Base-by-base conservation (phyloP, 2,888 invertebrate species). In the Tipula vernalis region DNA sequence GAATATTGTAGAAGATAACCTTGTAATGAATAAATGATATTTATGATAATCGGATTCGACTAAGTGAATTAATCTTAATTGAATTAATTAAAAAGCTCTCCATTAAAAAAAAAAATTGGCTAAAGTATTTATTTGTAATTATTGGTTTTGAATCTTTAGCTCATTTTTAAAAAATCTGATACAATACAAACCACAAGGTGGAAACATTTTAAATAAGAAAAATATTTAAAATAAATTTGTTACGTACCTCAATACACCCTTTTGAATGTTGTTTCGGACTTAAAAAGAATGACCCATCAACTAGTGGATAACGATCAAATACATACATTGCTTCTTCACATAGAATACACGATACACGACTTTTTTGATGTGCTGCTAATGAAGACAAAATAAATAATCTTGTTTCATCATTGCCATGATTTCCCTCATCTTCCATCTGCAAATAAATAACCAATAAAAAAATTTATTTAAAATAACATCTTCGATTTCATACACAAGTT, bases 401-500 rank as follows among this genome's bases (percentile, higher is more conserved):
- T 86, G 98, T 98, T 91, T 99, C 99, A 91, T 99, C 99, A 92
- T 99, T 99, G 89, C 99, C 99, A 91, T 98, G 98, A 92, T 98
- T 98, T 88, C 98, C 98, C 91, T 99, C 99, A 91, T 99, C 99
- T 92, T 99, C 99, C 94, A 99, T 98, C 97, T 98, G 94, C 90
- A 93, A 94, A 89, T 89, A 89, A 89, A 85, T 88, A 88, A 87
- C 84, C 44, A 87, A 87, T 71, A 71, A 71, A 57, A 57, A 71
- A 71, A 10, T 71, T 10, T 71, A 71, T 71, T 28, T 28, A 71
- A 71, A 71, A 71, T 71, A 71, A 71, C 71, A 71, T 71, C 71
- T 71, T 71, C 18, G 71, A 71, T 71, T 28, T 71, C 10, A 28
- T 28, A 71, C 13, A 71, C 10, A 18, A 28, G 1, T 57, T 18